These are phyloP conservation scores for Crematogaster levior DNA, from an alignment of 2,888 invertebrate genomes.

Conservation along the genomic window DNA sequence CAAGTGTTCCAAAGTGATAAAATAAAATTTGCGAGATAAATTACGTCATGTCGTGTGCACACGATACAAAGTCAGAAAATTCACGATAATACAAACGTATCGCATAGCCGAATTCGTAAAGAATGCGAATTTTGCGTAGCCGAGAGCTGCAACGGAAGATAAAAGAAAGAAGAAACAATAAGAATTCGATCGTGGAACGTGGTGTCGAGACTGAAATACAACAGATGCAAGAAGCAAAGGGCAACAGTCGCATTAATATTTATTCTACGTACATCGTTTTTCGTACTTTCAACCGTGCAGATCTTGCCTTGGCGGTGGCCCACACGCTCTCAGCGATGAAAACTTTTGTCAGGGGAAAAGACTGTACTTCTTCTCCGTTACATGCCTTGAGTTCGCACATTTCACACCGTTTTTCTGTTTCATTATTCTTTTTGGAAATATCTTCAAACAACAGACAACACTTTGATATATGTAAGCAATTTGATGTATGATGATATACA, in stretches of 20 bases:
- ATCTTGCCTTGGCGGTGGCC: conserved; percentile 29
- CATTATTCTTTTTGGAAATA: not conserved
- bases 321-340: conserved; percentile 40
- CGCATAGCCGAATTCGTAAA: not conserved
- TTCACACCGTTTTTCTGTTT: not conserved
- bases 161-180: conserved; percentile 63
- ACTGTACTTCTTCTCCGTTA: conserved; percentile 20
- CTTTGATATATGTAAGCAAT: not conserved
- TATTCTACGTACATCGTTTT: conserved; percentile 59
- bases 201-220: conserved; percentile 44
- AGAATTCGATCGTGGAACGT: conserved; percentile 56
- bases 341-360: conserved; percentile 46
- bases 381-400: conserved; percentile 6
- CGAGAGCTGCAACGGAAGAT: conserved; percentile 17
- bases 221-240: conserved; percentile 39
- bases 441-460: not conserved
- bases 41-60: not conserved
- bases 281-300: conserved; percentile 10
- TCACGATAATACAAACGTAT: conserved; percentile 49
- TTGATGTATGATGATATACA: not conserved
- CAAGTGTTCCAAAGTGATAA: conserved; percentile 16
- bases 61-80: conserved; percentile 50
- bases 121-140: conserved; percentile 57
- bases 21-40: conserved; percentile 42
- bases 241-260: conserved; percentile 68